Base-by-base conservation (phyloP, 2,888 invertebrate genomes). In the Ischnus inquisitorius region DNA sequence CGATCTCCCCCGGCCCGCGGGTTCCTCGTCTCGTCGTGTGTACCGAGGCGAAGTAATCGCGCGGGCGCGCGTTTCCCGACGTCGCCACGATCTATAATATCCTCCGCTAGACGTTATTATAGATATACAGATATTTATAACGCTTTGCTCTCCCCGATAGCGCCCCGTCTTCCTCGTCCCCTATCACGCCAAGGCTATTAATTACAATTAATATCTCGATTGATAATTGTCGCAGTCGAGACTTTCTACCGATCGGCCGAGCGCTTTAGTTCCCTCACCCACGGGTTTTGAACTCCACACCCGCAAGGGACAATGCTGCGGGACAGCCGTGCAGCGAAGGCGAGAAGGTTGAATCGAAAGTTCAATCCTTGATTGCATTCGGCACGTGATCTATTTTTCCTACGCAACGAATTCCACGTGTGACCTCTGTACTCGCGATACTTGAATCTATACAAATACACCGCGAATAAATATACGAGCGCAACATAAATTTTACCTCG, bases 171-270 rank as follows among this genome's bases (percentile, higher is more conserved):
- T 34, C 8, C 34, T 3, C 28, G 2, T 8, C 25, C 10, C 48
- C n/a, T 68, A 8, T 34, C 69, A n/a, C 16, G 16, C 78, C 57
- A 6, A 67, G 74, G 79, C 85, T 85, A 79, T 89, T 88, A 90
- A 90, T 90, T 88, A 85, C 78, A 86, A 90, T 88, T 88, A 88
- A 90, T 85, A 86, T 85, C 81, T 83, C 65, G 77, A 82, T 75
- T 87, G 86, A 87, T 87, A 88, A 88, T 88, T 28, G 19, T 69
- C 54, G 43, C 19, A 5, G 22, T 22, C 46, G 57, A 57, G 28
- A 72, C 72, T 16, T 46, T 4, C 16, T 41, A 57, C 10, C 51
- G 19, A 69, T 51, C 16, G 34, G 25, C 22, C 6, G 10, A n/a
- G 14, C 12, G 43, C 43, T 72, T 43, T 46, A 12, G 25, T 60